Evolutionary conservation across 2,113 vertebrate species (phyloP).

Genomic region (Pteropus alecto): DNA sequence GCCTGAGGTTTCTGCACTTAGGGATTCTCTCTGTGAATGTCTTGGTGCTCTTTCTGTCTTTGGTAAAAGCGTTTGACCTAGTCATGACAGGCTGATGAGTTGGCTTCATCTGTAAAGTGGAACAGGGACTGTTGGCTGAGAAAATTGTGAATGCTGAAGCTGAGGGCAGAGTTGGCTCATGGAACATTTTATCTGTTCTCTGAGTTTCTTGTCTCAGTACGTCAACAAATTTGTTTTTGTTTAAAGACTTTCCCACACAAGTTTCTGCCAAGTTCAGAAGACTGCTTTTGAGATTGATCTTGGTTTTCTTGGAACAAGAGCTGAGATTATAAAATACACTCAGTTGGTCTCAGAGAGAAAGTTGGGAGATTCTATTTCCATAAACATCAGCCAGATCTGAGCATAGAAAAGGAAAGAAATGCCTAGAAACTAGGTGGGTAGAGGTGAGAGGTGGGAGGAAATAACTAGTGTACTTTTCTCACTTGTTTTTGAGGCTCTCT

Average conservation of each 20-base stretch:
- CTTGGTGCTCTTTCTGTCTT: not conserved
- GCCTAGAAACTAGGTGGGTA: not conserved
- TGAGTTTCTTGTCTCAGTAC: constrained; percentile 81
- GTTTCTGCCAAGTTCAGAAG: constrained; percentile 85
- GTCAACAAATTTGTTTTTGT: constrained; percentile 87
- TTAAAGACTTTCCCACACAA: constrained; percentile 87
- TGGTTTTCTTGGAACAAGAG: constrained; percentile 80
- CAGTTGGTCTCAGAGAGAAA: constrained; percentile 68
- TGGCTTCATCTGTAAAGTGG: not conserved
- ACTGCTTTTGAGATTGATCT: constrained; percentile 82
- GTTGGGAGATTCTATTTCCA: constrained; percentile 73
- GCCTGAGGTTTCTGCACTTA: not conserved
- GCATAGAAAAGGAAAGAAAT: constrained; percentile 55
- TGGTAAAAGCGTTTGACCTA: not conserved
- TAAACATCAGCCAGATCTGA: constrained; percentile 27
- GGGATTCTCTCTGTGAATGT: not conserved
- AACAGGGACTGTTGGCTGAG: constrained; percentile 6
- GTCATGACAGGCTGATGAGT: not conserved
- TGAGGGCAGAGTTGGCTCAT: constrained; percentile 82
- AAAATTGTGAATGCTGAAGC: constrained; percentile 64
- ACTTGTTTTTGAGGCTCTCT: not conserved
- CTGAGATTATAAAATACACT: constrained; percentile 84
- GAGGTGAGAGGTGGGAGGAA: not conserved
- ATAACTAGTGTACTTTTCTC: not conserved
- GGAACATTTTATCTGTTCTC: constrained; percentile 69